Evolutionary conservation across 2,888 invertebrate genomes (phyloP).

Genomic region (Neocrepidodera transversa): DNA sequence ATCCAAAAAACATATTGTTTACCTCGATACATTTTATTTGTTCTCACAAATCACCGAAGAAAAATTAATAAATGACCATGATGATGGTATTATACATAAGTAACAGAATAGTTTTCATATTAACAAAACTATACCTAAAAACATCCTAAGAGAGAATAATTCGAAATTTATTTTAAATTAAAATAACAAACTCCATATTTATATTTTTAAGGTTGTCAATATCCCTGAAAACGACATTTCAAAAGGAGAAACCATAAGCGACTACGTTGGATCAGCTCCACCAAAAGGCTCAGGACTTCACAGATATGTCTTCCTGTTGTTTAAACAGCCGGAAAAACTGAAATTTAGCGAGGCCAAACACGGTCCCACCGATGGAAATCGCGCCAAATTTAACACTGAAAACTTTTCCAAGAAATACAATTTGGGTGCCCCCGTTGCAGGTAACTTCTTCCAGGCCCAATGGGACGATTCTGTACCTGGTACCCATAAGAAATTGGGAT

Average conservation of each 20-base stretch:
- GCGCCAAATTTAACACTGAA: conserved; percentile 64
- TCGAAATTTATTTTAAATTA: too few species aligned
- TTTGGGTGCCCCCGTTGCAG: conserved; percentile 67
- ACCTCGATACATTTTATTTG: too few species aligned
- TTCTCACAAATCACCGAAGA: too few species aligned
- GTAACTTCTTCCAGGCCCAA: conserved; percentile 66
- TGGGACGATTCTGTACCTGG: conserved; percentile 29
- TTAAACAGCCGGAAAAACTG: conserved; percentile 69
- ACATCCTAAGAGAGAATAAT: too few species aligned
- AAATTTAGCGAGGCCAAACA: conserved; percentile 54
- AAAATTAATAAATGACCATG: too few species aligned
- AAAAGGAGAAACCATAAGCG: conserved; percentile 70
- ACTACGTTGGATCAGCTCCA: conserved; percentile 74
- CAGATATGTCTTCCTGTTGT: conserved; percentile 75
- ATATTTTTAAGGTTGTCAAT: conserved; percentile 62
- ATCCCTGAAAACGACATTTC: conserved; percentile 70
- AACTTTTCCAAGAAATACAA: conserved; percentile 67
- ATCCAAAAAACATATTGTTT: too few species aligned
- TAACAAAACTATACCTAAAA: too few species aligned
- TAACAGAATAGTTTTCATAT: too few species aligned
- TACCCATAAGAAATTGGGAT: conserved; percentile 25
- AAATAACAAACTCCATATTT: too few species aligned
- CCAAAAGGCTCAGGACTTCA: conserved; percentile 76
- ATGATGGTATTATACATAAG: too few species aligned
- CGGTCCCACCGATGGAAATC: conserved; percentile 62